Percentiles rank a stretch among this genome's conserved stretches.
Conservation (phyloP, 1,140 invertebrate genomes). For the Lepidostoma basale region DNA sequence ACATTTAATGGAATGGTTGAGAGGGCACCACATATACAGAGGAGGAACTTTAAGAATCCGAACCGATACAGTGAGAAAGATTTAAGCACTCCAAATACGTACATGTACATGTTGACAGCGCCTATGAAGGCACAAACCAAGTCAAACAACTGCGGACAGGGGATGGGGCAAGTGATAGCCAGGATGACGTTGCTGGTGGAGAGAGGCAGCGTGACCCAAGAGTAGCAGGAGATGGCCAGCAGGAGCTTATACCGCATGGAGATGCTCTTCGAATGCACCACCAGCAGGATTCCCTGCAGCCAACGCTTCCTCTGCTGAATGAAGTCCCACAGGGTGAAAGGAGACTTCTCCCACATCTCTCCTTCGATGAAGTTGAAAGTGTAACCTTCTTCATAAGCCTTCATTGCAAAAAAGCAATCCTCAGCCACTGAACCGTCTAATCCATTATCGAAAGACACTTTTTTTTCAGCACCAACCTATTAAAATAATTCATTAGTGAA, state of each 20-base stretch:
- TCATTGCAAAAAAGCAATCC: constrained; percentile 96
- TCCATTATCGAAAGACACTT: constrained; percentile 94
- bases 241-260: constrained; percentile 83
- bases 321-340: constrained; percentile 94
- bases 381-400: constrained; percentile 83
- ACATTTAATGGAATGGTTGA: constrained; percentile 90
- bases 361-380: constrained; percentile 93
- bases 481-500: constrained; percentile 43
- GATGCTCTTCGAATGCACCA: constrained; percentile 88
- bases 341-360: constrained; percentile 98
- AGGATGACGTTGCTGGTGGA: constrained; percentile 88
- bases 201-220: constrained; percentile 94
- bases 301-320: constrained; percentile 95
- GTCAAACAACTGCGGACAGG: constrained; percentile 82
- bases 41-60: constrained; percentile 76
- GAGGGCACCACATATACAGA: constrained; percentile 85
- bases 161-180: constrained; percentile 84
- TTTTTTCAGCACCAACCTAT: constrained; percentile 84
- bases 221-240: constrained; percentile 88
- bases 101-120: constrained; percentile 94
- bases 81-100: constrained; percentile 93
- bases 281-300: constrained; percentile 94
- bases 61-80: constrained; percentile 90
- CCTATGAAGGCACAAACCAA: constrained; percentile 88
- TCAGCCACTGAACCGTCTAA: constrained; percentile 96